Conservation (phyloP, 2,888 invertebrate species). For the Diaphora mendica region DNA sequence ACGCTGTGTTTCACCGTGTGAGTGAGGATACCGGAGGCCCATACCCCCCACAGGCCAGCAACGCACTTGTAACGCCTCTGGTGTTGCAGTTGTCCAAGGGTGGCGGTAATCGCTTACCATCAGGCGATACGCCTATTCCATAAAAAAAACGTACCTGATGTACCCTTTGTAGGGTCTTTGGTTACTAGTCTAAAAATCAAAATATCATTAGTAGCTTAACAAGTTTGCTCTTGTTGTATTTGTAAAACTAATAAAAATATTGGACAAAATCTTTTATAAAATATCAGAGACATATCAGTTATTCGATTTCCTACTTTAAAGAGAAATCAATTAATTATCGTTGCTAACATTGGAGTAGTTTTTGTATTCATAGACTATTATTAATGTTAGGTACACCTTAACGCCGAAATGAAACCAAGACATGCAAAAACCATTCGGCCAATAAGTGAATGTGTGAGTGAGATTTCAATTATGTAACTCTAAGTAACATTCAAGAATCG, state of each 20-base stretch:
- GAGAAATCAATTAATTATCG: not conserved
- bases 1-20: no score
- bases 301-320: not conserved
- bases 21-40: no score
- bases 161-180: not conserved
- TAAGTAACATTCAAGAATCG: constrained; percentile 33
- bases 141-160: no score
- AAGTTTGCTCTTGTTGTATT: not conserved
- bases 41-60: no score
- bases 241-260: not conserved
- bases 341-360: not conserved
- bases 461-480: constrained; percentile 32
- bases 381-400: not conserved
- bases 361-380: not conserved
- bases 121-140: no score
- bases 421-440: not conserved
- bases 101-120: no score
- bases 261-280: not conserved
- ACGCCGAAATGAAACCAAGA: not conserved
- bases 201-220: not conserved
- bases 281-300: not conserved
- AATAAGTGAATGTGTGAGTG: constrained; percentile 41
- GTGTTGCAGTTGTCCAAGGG: no score
- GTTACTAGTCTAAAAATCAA: not conserved
- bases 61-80: no score